These are phyloP conservation scores for Drosophila infuscata DNA, from an alignment of 2,888 invertebrate species.

Conservation along the genomic window DNA sequence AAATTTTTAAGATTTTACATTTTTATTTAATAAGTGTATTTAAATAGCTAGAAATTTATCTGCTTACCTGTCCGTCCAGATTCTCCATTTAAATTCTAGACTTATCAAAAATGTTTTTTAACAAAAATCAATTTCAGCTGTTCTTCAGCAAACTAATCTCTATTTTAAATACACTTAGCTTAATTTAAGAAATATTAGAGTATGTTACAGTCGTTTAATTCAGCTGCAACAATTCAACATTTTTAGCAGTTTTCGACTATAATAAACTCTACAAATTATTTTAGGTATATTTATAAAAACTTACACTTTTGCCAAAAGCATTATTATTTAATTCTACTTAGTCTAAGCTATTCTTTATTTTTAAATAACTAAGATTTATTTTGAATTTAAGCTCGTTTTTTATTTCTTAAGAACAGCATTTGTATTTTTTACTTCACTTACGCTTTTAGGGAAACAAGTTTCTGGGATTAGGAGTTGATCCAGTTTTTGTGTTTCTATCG, in stretches of 20 bases:
- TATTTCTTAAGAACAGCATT: background rate
- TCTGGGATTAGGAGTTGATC: background rate
- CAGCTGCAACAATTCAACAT: background rate
- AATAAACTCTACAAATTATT: background rate
- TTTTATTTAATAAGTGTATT: background rate
- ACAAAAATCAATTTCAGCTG: background rate
- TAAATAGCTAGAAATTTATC: background rate
- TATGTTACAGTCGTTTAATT: background rate
- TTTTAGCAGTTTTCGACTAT: background rate
- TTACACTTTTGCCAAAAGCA: constrained; percentile 25
- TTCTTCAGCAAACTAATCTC: background rate
- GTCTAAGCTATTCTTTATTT: background rate
- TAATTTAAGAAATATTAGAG: background rate
- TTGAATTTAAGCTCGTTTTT: background rate
- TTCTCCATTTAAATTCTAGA: background rate
- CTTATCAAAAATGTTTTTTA: background rate
- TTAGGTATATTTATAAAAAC: background rate
- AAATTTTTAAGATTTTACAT: background rate
- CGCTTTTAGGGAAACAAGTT: background rate
- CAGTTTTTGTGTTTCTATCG: background rate
- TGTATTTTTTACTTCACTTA: background rate
- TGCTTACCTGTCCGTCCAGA: background rate
- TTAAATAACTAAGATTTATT: background rate
- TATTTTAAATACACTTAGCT: background rate
- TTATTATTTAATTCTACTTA: background rate